Conservation (phyloP, 2,113 vertebrate species). For the human region GRCh38 chr20:63795501-63796000, state of each 20-base stretch:
- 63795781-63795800: background rate
- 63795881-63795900: background rate
- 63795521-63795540: background rate
- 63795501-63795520: background rate
- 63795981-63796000: background rate
- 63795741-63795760: accelerated
- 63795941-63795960: background rate
- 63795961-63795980: background rate
- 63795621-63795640: background rate
- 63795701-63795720: background rate
- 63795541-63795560: background rate
- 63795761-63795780: background rate
- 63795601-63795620: background rate
- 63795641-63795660: too few relatives aligned
- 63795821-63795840: too few relatives aligned
- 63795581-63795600: background rate
- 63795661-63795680: background rate
- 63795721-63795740: too few relatives aligned
- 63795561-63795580: background rate
- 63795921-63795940: background rate
- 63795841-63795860: too few relatives aligned
- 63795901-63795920: background rate
- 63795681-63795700: background rate
- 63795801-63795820: too few relatives aligned
- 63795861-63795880: background rate